Base-by-base conservation (phyloP, 2,113 vertebrate species). In the Coracopsis vasa region DNA sequence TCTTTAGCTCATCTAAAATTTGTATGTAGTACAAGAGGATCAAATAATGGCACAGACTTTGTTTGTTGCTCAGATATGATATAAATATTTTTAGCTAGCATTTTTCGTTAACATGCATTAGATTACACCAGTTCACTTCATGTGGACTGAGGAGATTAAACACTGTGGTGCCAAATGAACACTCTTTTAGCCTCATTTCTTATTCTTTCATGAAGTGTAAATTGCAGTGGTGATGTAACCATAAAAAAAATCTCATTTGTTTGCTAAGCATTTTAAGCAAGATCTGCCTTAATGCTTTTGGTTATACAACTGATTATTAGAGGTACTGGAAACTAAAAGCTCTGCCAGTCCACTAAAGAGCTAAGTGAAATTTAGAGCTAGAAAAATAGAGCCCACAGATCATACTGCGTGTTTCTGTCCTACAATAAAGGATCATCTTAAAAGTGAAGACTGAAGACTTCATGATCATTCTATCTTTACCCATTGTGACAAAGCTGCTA, bases 11-110 rank as follows among this genome's bases (percentile, higher is more conserved):
- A 92, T 92, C 45, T 85, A 75, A 89, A 97, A 83, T 82, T 72
- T 92, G 9, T 87, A 66, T 80, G 62, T 92, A 64, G 93, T 88
- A 48, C 39, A 91, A 91, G 47, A 53, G 56, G 28, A 91, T 96
- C 25, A 85, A 93, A 90, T 88, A 95, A 80, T 84, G 51, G 29
- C 35, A 93, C 17, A 8, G 54, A 81, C 70, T 48, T 88, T 70
- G 19, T 13, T 88, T 98, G 54, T 94, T 78, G 47, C 44, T 95
- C 47, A 84, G 82, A 93, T 92, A 62, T 91, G 75, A 58, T 93
- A 56, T 84, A 87, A 69, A 53, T 66, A 87, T 16, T 6, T 88
- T 93, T 65, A 60, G 44, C n/a, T 42, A 19, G 23, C 58, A 66
- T 86, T 90, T 96, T 80, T 39, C 33, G 85, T 89, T 75, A 92